Evolutionary conservation across 2,113 vertebrate species (phyloP).

Genomic region (Electrona antarctica): DNA sequence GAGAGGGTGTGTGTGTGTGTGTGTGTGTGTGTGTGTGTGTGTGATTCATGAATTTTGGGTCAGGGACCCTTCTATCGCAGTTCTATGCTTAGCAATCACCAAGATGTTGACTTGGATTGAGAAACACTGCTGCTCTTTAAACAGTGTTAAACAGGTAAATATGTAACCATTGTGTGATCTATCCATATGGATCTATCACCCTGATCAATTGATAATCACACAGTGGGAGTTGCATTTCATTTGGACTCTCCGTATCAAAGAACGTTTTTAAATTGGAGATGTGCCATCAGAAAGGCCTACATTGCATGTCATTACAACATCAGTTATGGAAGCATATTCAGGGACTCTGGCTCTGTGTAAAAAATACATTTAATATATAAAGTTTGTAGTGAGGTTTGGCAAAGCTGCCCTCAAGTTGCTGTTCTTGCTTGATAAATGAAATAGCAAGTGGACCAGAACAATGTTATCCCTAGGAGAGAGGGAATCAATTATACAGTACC

Average conservation of each 20-base stretch:
- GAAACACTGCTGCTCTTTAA: not conserved
- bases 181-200: not conserved
- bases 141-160: constrained; percentile 18
- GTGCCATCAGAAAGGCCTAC: not conserved
- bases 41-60: not conserved
- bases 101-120: constrained; percentile 5
- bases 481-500: not conserved
- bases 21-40: not conserved
- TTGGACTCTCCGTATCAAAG: constrained; percentile 13
- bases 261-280: constrained; percentile 6
- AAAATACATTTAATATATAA: not conserved
- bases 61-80: constrained; percentile 25
- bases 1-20: not conserved
- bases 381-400: not conserved
- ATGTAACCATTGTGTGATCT: not conserved
- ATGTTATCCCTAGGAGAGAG: not conserved
- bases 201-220: not conserved
- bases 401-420: not conserved
- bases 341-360: not conserved
- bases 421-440: not conserved
- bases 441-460: not conserved
- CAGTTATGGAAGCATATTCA: too few relatives aligned
- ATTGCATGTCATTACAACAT: not conserved
- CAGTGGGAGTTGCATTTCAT: not conserved
- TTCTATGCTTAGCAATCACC: constrained; percentile 14